These are phyloP conservation scores for Griposia aprilina DNA, from an alignment of 2,888 invertebrate species.

Conservation along the genomic window DNA sequence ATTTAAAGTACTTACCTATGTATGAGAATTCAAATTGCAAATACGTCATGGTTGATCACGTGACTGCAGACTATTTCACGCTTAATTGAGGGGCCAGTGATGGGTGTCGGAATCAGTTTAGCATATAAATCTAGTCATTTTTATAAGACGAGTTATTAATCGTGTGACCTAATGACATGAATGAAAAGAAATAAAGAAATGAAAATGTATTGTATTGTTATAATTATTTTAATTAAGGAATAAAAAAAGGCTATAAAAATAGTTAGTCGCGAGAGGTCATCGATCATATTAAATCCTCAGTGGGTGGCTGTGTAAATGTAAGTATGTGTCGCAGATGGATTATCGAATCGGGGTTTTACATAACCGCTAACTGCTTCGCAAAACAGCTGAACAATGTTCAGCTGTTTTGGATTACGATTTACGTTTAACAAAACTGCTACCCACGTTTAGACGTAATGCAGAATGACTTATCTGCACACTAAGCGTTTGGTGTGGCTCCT, in stretches of 20 bases:
- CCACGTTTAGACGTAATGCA: no score
- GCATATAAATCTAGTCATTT: not conserved
- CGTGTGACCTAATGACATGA: not conserved
- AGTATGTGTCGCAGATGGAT: no score
- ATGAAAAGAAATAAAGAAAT: not conserved
- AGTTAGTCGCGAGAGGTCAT: no score
- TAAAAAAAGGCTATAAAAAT: not conserved
- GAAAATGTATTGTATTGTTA: no score
- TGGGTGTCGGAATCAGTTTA: conserved; percentile 34
- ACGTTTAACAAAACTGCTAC: no score
- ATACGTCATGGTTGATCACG: conserved; percentile 36
- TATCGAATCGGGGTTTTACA: no score
- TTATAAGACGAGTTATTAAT: not conserved
- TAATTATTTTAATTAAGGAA: not conserved
- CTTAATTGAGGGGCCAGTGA: conserved; percentile 46
- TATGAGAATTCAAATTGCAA: conserved; percentile 34
- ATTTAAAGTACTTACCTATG: conserved; percentile 7
- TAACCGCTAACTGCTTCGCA: no score
- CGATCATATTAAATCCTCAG: not conserved
- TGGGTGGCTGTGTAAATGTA: not conserved
- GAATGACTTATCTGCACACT: no score
- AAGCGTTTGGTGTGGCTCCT: no score
- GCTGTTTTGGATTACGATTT: no score
- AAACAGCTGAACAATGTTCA: no score
- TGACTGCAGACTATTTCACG: conserved; percentile 45